Conservation (phyloP, 37 sponge, comb jelly and placozoan species). For the Spongilla lacustris region DNA sequence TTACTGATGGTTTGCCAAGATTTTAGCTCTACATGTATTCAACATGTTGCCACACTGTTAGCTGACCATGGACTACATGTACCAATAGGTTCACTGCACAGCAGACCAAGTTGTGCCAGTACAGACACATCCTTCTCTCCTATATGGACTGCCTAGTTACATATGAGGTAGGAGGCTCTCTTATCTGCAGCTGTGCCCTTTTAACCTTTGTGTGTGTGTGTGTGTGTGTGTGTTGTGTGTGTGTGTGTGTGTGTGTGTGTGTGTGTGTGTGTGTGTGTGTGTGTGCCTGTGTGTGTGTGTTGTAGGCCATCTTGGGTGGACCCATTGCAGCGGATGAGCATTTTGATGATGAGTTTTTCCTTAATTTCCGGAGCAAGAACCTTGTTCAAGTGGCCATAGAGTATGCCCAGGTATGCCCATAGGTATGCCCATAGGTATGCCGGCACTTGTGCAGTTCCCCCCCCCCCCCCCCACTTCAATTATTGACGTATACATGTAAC, state of each 20-base stretch:
- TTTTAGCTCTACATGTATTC: too few relatives aligned
- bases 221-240: background rate
- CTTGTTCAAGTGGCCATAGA: constrained; percentile 34
- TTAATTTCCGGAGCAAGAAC: constrained; percentile 54
- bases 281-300: background rate
- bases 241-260: background rate
- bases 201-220: background rate
- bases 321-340: constrained; percentile 38
- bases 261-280: background rate
- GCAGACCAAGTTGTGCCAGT: constrained; percentile 61
- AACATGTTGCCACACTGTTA: too few relatives aligned
- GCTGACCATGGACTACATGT: background rate
- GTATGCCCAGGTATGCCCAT: too few relatives aligned
- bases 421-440: too few relatives aligned
- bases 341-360: constrained; percentile 37
- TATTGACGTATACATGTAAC: too few relatives aligned
- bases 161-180: constrained; percentile 49
- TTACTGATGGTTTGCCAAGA: too few relatives aligned
- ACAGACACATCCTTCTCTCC: constrained; percentile 40
- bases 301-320: constrained; percentile 73
- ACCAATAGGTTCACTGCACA: constrained; percentile 32
- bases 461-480: too few relatives aligned
- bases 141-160: constrained; percentile 63
- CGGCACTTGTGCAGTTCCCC: too few relatives aligned
- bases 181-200: too few relatives aligned